phyloP scores from a whole-genome alignment of 1,140 invertebrate genomes.

The Sitobion miscanthi region DNA sequence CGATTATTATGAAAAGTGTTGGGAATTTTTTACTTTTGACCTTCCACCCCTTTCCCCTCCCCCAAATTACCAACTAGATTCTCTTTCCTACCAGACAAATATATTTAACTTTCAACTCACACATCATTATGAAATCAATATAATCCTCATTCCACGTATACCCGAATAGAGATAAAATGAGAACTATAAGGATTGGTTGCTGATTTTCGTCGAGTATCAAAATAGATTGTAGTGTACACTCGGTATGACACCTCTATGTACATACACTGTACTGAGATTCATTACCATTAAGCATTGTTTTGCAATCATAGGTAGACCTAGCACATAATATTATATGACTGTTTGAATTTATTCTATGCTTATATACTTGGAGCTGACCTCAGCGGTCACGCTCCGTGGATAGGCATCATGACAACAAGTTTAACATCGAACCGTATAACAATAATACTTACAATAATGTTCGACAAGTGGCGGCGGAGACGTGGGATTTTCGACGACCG shows the following conservation, averaged over 20 bases:
- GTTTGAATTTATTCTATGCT: no score
- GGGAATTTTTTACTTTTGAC: neutral
- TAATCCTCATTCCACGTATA: neutral
- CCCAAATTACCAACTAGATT: no score
- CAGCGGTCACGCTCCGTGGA: no score
- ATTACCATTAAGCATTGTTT: neutral
- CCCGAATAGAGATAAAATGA: no score
- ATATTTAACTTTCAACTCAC: neutral
- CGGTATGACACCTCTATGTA: no score
- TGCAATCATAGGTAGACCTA: neutral
- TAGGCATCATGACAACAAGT: neutral
- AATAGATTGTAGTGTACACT: no score
- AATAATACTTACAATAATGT: neutral
- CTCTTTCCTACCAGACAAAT: neutral
- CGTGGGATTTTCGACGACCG: neutral
- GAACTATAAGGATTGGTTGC: no score
- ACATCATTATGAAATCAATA: neutral
- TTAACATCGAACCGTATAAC: neutral
- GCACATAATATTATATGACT: no score
- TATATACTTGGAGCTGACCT: no score
- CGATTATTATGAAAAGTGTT: neutral
- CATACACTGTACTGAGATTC: neutral
- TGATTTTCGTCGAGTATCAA: no score
- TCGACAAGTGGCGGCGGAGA: neutral
- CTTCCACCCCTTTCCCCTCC: no score